Evolutionary conservation across 2,113 vertebrate genomes (phyloP).

Genomic region (Smithornis capensis): DNA sequence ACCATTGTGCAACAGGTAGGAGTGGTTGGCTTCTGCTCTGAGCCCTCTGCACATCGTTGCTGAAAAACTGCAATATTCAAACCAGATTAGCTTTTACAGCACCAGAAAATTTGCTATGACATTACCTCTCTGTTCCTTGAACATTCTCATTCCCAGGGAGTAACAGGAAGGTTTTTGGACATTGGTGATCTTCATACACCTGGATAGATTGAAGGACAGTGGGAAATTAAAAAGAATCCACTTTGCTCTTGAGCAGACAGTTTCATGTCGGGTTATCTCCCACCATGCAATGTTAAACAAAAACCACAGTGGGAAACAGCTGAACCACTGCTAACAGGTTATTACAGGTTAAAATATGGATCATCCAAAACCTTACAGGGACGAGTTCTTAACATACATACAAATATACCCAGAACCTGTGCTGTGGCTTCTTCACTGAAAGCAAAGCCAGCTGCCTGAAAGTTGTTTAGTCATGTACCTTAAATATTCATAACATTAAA

Average conservation of each 20-base stretch:
- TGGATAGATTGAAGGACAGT: neutral
- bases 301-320: neutral
- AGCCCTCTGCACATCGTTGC: neutral
- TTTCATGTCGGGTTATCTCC: neutral
- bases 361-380: neutral
- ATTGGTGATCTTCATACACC: neutral
- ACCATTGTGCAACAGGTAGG: conserved; percentile 93
- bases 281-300: neutral
- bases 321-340: neutral
- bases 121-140: neutral
- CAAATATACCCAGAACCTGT: neutral
- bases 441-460: neutral
- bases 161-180: neutral
- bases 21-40: neutral
- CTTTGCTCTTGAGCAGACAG: neutral
- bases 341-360: neutral
- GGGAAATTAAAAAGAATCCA: neutral
- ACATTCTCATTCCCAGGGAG: neutral
- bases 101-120: neutral
- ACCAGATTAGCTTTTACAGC: neutral
- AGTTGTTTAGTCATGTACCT: neutral
- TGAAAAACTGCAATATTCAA: neutral
- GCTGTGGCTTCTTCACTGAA: neutral
- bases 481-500: neutral
- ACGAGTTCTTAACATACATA: neutral